A percentile compares a stretch with the other conserved stretches of the same genome.
Conservation (phyloP, 2,113 vertebrate genomes). For the Peromyscus californicus region DNA sequence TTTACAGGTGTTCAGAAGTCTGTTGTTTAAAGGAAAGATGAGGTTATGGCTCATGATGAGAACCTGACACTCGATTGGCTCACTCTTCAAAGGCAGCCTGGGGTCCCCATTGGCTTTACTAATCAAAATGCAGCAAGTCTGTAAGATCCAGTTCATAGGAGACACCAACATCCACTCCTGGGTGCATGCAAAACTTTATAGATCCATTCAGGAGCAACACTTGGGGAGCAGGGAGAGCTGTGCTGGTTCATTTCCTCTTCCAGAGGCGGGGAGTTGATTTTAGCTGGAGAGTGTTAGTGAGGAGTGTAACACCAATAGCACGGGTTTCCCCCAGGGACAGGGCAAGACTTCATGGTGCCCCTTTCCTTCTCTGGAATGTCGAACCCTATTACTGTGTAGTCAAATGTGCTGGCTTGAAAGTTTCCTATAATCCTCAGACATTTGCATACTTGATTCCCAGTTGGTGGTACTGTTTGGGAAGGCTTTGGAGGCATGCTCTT, state of each 20-base stretch:
- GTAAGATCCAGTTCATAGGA: not conserved
- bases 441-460: not conserved
- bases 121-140: constrained; percentile 15
- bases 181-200: fast-evolving
- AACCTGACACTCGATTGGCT: constrained; percentile 46
- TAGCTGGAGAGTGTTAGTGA: not conserved
- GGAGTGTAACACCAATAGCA: fast-evolving
- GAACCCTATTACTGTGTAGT: not conserved
- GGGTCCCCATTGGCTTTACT: constrained; percentile 28
- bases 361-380: not conserved
- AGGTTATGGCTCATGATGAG: not conserved
- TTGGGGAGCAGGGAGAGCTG: too few species aligned
- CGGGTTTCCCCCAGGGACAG: fast-evolving
- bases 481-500: not conserved
- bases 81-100: constrained; percentile 53
- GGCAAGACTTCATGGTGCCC: not conserved
- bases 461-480: not conserved
- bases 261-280: not conserved
- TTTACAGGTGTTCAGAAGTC: constrained; percentile 80
- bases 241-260: not conserved
- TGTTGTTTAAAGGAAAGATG: constrained; percentile 63
- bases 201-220: not conserved
- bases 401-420: not conserved
- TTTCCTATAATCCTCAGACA: not conserved
- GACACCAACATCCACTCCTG: not conserved